Evolutionary conservation across 1,140 invertebrate species (phyloP), one percentile per base, ranked within the genome.

Genomic region (Procambarus virginalis): DNA sequence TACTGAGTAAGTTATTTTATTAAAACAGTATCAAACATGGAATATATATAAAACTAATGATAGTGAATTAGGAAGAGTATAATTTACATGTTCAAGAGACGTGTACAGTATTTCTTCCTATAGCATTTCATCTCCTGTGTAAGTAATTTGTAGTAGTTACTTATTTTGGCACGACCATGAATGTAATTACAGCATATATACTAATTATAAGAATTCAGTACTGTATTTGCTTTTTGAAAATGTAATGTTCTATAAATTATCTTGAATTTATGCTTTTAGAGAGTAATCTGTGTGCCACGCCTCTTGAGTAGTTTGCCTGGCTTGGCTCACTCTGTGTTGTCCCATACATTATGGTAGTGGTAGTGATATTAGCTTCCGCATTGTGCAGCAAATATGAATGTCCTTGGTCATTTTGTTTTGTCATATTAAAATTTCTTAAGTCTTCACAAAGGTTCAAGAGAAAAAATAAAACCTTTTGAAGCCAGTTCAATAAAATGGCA

Each of bases 121-220:
- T 20, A 64, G 60, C 60, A 64, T 64, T 64, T 64, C 60, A 64
- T 64, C 60, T 64, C 60, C 60, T 64, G 60, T 64, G 60, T 64
- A 20, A 64, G 60, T 64, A 64, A 64, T 20, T 55, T 55, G 20
- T 64, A 64, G 60, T 64, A 4, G 60, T 64, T 64, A 64, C 60
- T 14, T 64, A 4, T 64, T 64, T 64, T 64, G 60, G 60, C 60
- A 64, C 60, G 60, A 17, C 10, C 17, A 64, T 4, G 60, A 64
- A 64, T 64, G 60, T 64, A 64, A 64, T 20, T 20, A 64, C 17
- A 64, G 12, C 34, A 34, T 34, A 34, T 34, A 34, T 34, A 34
- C 17, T 64, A 14, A 64, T 64, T 64, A 64, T 34, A 64, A 20
- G 20, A 64, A 5, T 17, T 64, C 60, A 64, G 10, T 64, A 14